These are phyloP conservation scores for Furcula furcula DNA, from an alignment of 2,888 invertebrate genomes.

Conservation along the genomic window DNA sequence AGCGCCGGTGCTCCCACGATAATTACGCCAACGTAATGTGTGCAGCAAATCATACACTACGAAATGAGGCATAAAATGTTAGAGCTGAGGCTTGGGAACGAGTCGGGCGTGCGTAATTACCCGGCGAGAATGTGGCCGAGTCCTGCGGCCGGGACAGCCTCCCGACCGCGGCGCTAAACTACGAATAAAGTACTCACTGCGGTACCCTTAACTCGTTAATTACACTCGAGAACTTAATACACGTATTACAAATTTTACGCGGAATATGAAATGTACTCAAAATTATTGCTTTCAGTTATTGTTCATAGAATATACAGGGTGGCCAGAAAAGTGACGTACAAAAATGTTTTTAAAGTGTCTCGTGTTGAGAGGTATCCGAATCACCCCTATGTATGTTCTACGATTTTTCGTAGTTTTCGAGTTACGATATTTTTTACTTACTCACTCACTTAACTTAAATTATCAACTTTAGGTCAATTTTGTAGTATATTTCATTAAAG, in stretches of 20 bases:
- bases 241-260: slow-evolving; percentile 50
- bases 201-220: slow-evolving; percentile 69
- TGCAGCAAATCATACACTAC: slow-evolving; percentile 75
- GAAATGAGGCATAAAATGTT: slow-evolving; percentile 77
- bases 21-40: slow-evolving; percentile 69
- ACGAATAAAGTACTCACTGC: slow-evolving; percentile 67
- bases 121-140: slow-evolving; percentile 73
- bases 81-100: slow-evolving; percentile 70
- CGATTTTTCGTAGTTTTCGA: no score
- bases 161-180: slow-evolving; percentile 60
- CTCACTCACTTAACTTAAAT: no score
- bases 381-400: no score
- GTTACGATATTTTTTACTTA: no score
- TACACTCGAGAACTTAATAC: slow-evolving; percentile 64
- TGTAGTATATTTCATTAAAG: no score
- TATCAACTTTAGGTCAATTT: no score
- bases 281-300: slow-evolving; percentile 44
- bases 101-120: slow-evolving; percentile 74
- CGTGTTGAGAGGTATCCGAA: no score
- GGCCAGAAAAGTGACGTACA: no score
- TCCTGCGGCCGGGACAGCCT: slow-evolving; percentile 64
- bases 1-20: slow-evolving; percentile 63
- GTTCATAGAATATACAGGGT: slow-evolving; percentile 46
- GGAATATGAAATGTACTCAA: slow-evolving; percentile 31
- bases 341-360: no score